phyloP scores from a whole-genome alignment of 2,888 invertebrate genomes.

The Abrostola tripartita region DNA sequence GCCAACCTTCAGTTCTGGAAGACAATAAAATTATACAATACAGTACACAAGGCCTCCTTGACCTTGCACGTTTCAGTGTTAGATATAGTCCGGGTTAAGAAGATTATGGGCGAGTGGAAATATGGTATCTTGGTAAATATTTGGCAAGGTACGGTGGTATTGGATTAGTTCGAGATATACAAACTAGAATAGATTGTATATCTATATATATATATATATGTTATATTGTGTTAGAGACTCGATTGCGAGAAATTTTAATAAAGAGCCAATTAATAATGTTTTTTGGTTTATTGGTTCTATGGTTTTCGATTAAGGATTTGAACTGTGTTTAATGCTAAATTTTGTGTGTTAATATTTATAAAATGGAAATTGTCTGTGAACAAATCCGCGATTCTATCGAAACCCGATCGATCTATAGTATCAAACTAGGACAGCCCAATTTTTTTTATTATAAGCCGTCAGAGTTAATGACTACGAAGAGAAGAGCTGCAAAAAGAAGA shows the following conservation, averaged over 20 bases:
- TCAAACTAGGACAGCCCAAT: too few relatives aligned
- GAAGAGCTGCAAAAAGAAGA: not conserved
- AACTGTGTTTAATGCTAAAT: too few relatives aligned
- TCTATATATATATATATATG: not conserved
- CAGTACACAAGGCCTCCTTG: slow-evolving; percentile 23
- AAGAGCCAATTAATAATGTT: too few relatives aligned
- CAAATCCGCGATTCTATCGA: too few relatives aligned
- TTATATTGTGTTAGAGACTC: not conserved
- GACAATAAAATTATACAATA: slow-evolving; percentile 44
- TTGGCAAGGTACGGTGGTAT: slow-evolving; percentile 16
- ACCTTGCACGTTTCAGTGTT: slow-evolving; percentile 31
- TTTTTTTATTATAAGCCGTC: too few relatives aligned
- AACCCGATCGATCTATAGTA: too few relatives aligned
- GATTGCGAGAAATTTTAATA: too few relatives aligned
- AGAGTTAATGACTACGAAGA: too few relatives aligned
- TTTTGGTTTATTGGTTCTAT: too few relatives aligned
- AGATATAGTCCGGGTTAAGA: slow-evolving; percentile 34
- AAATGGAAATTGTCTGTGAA: too few relatives aligned
- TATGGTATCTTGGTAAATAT: slow-evolving; percentile 34
- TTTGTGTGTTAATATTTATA: too few relatives aligned
- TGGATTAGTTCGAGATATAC: slow-evolving; percentile 16
- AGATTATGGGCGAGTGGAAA: slow-evolving; percentile 37
- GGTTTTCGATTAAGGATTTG: too few relatives aligned
- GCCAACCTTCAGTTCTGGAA: slow-evolving; percentile 22
- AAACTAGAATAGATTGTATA: slow-evolving; percentile 1